phyloP scores from a whole-genome alignment of 2,113 vertebrate genomes.

The Oxyura jamaicensis region DNA sequence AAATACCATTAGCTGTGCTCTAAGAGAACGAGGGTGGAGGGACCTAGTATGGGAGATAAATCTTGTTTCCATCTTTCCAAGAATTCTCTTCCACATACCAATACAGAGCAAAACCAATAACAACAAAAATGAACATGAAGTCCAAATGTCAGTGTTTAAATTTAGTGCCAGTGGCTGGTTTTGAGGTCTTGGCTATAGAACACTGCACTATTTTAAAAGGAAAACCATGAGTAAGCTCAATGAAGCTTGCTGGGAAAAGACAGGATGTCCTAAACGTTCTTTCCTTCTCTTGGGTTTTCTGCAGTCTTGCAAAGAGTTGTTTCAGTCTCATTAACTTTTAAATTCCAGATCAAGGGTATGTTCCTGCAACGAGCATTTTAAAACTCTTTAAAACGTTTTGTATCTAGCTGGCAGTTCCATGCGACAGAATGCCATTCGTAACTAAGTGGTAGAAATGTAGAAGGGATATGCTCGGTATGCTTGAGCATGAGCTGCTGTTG shows the following conservation, averaged over 20 bases:
- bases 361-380: background rate
- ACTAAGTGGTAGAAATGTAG: no score
- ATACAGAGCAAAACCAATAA: background rate
- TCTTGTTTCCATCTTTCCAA: background rate
- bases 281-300: background rate
- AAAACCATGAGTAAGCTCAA: background rate
- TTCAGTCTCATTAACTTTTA: background rate
- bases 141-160: background rate
- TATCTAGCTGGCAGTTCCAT: accelerated
- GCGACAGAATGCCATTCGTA: background rate
- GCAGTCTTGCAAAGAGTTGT: background rate
- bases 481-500: accelerated
- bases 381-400: background rate
- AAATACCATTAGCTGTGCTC: background rate
- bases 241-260: background rate
- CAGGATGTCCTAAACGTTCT: background rate
- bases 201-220: background rate
- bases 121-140: background rate
- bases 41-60: background rate
- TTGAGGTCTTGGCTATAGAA: background rate
- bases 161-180: background rate
- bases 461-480: accelerated
- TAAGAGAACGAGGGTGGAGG: background rate
- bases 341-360: background rate
- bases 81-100: background rate